These are phyloP conservation scores for Coluber constrictor DNA, from an alignment of 2,797 vertebrate genomes.

Conservation along the genomic window DNA sequence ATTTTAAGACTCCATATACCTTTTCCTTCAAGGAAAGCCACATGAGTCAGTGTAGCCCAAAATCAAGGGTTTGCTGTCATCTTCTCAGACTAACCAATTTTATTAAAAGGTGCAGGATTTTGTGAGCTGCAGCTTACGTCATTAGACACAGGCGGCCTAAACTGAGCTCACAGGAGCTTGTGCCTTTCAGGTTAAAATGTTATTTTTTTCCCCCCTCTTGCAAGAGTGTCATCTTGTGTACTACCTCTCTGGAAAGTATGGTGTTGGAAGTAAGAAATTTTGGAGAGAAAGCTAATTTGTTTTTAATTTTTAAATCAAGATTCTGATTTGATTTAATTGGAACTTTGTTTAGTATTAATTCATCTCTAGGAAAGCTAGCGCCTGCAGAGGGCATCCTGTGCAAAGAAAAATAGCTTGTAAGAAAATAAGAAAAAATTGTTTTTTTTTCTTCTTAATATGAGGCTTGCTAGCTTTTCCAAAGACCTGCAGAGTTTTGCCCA, in stretches of 20 bases:
- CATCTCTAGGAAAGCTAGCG: background rate
- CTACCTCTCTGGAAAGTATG: background rate
- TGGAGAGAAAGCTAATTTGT: background rate
- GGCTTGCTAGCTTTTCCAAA: background rate
- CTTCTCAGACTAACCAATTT: background rate
- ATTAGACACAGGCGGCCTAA: background rate
- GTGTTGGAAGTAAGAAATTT: background rate
- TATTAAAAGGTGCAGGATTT: background rate
- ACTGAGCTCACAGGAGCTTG: background rate
- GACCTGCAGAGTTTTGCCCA: constrained; percentile 35
- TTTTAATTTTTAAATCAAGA: background rate
- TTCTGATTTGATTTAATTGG: background rate
- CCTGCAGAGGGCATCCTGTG: constrained; percentile 5
- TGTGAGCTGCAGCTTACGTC: background rate
- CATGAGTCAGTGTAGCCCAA: background rate
- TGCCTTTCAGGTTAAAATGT: background rate
- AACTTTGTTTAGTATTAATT: background rate
- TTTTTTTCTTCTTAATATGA: background rate
- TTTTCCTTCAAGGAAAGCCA: background rate
- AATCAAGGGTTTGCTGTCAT: background rate
- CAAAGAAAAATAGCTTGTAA: background rate
- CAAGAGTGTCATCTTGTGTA: background rate
- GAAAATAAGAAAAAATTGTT: background rate
- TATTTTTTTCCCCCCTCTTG: background rate
- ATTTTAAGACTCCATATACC: background rate